These are phyloP conservation scores for Halichondria panicea DNA, from an alignment of 37 sponge, comb jelly and placozoan genomes.

Conservation along the genomic window DNA sequence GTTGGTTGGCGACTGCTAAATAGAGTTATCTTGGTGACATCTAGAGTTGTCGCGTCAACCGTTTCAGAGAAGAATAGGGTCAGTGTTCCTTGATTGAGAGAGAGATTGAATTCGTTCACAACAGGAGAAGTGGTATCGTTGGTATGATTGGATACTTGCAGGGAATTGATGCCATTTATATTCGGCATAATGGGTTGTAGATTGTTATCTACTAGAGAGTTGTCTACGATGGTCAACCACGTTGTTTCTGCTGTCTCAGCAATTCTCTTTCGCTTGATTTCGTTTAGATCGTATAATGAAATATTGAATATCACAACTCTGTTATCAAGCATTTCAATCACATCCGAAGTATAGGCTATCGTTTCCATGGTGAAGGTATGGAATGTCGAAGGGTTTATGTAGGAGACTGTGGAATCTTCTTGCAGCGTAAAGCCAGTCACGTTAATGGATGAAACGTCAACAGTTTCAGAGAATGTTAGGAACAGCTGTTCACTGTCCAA, in stretches of 20 bases:
- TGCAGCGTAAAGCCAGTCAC: slow-evolving; percentile 68
- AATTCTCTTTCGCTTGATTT: slow-evolving; percentile 81
- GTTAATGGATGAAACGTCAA: slow-evolving; percentile 75
- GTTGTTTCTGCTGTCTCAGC: slow-evolving; percentile 57
- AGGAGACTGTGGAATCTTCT: slow-evolving; percentile 58
- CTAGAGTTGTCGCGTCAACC: slow-evolving; percentile 80
- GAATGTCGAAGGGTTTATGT: slow-evolving; percentile 44
- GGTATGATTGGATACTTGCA: slow-evolving; percentile 51
- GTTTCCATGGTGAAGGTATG: slow-evolving; percentile 56
- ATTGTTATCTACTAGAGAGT: slow-evolving; percentile 78
- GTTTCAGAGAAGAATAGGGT: slow-evolving; percentile 85
- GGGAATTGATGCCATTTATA: slow-evolving; percentile 69
- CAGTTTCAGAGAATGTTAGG: slow-evolving; percentile 86
- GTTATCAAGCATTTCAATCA: slow-evolving; percentile 68
- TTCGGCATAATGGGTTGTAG: slow-evolving; percentile 70
- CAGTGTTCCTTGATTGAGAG: slow-evolving; percentile 71
- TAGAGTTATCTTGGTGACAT: slow-evolving; percentile 73
- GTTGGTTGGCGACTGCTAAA: neutral
- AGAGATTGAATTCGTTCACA: slow-evolving; percentile 55
- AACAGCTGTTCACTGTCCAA: slow-evolving; percentile 74
- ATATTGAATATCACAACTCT: slow-evolving; percentile 69
- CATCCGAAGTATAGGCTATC: slow-evolving; percentile 54
- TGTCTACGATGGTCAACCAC: slow-evolving; percentile 76
- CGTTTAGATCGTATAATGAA: slow-evolving; percentile 79
- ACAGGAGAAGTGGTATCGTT: slow-evolving; percentile 68